These are phyloP conservation scores for Lithodes maja DNA, from an alignment of 2,888 invertebrate genomes.

Conservation along the genomic window DNA sequence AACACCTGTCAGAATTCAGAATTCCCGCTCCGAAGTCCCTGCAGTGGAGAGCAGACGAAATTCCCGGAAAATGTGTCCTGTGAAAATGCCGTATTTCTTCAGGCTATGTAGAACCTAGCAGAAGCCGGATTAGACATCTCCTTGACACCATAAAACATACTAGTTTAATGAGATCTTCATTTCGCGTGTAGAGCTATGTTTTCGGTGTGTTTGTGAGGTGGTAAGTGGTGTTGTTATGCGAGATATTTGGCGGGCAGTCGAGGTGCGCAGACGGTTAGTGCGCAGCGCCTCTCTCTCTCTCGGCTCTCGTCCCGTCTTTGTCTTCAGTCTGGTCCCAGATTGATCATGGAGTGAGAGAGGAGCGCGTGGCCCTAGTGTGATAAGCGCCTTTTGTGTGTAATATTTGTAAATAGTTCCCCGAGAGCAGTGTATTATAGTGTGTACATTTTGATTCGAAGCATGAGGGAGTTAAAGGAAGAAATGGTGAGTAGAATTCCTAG, in stretches of 20 bases:
- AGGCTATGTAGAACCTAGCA: not conserved
- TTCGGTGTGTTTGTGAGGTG: not conserved
- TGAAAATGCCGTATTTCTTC: not conserved
- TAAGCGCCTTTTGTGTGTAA: constrained; percentile 63
- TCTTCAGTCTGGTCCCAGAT: constrained; percentile 65
- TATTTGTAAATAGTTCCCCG: constrained; percentile 66
- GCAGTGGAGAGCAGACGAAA: constrained; percentile 54
- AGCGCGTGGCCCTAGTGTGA: constrained; percentile 59
- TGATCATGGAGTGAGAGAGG: constrained; percentile 63
- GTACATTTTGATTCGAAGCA: constrained; percentile 63
- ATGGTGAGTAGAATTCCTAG: constrained; percentile 52
- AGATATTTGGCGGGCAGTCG: constrained; percentile 24
- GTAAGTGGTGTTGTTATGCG: constrained; percentile 7
- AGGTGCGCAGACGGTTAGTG: constrained; percentile 42
- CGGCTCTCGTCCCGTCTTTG: constrained; percentile 40
- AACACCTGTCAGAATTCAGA: constrained; percentile 54
- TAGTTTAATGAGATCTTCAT: too few species aligned
- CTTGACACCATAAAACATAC: too few species aligned
- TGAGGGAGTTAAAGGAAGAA: constrained; percentile 65
- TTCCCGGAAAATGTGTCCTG: constrained; percentile 51
- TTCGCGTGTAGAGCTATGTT: not conserved
- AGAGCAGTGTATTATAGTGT: constrained; percentile 67
- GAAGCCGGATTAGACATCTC: not conserved
- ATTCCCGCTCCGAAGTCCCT: constrained; percentile 40
- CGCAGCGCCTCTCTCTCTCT: constrained; percentile 27